Conservation (phyloP, 2,797 vertebrate genomes). For the Acanthurus tractus region DNA sequence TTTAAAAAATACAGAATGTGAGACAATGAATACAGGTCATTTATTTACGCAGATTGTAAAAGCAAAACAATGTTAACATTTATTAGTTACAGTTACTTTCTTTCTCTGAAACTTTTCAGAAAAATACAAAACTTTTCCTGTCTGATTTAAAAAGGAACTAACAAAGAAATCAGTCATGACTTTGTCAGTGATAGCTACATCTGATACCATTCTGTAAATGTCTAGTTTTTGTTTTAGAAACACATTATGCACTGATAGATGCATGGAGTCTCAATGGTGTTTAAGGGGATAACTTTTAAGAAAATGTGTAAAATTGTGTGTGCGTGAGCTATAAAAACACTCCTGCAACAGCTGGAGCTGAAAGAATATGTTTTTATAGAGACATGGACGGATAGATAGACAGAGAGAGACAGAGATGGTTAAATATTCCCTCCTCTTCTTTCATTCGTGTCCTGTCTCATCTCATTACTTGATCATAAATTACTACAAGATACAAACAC, state of each 20-base stretch:
- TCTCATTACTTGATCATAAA: constrained; percentile 1
- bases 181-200: no score
- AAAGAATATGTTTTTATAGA: constrained; percentile 35
- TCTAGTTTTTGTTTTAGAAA: background rate
- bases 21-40: no score
- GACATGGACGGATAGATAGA: constrained; percentile 1
- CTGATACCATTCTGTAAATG: no score
- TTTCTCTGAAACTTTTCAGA: no score
- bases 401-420: background rate
- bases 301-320: constrained; percentile 9
- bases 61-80: no score
- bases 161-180: no score
- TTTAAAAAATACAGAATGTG: no score
- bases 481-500: background rate
- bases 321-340: constrained; percentile 49
- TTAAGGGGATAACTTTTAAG: constrained; percentile 2
- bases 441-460: constrained; percentile 1
- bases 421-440: background rate
- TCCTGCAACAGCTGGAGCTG: constrained; percentile 53
- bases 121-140: no score
- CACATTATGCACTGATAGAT: background rate
- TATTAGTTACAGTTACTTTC: no score
- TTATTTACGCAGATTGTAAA: no score
- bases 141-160: no score
- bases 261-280: background rate